These are phyloP conservation scores for Hycleus phaleratus DNA, from an alignment of 1,140 invertebrate genomes.

Conservation along the genomic window DNA sequence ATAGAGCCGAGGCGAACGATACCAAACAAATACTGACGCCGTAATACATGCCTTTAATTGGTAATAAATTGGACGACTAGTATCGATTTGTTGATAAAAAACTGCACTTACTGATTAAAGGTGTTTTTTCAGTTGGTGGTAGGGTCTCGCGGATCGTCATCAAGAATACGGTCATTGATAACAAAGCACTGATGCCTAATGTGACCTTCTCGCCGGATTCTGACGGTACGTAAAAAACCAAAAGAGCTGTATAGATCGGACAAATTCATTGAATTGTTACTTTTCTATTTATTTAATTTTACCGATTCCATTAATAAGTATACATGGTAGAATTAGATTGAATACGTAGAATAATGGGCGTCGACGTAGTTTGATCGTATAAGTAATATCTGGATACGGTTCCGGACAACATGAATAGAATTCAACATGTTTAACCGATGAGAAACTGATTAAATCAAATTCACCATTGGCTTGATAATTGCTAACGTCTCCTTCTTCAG, in stretches of 20 bases:
- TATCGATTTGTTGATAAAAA: background rate
- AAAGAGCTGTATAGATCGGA: conserved; percentile 54
- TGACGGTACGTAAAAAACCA: conserved; percentile 88
- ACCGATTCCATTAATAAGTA: conserved; percentile 82
- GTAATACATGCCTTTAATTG: conserved; percentile 73
- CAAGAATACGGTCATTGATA: conserved; percentile 89
- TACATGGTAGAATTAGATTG: conserved; percentile 82
- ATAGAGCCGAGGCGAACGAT: conserved; percentile 79
- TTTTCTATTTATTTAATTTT: conserved; percentile 18
- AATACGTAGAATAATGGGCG: conserved; percentile 88
- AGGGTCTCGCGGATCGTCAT: conserved; percentile 88
- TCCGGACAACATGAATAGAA: conserved; percentile 90
- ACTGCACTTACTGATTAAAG: conserved; percentile 71
- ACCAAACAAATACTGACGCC: conserved; percentile 87
- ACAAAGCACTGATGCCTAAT: conserved; percentile 77
- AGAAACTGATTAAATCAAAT: conserved; percentile 68
- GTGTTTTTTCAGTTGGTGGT: conserved; percentile 88
- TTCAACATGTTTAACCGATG: conserved; percentile 61
- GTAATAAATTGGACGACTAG: background rate
- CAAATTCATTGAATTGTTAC: no score
- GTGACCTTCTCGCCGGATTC: conserved; percentile 87
- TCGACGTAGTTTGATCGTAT: conserved; percentile 62
- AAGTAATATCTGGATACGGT: conserved; percentile 90
- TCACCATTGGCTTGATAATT: conserved; percentile 76
- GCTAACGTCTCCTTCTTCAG: conserved; percentile 62